phyloP scores from a whole-genome alignment of 2,113 vertebrate genomes.

The Carassius carassius region DNA sequence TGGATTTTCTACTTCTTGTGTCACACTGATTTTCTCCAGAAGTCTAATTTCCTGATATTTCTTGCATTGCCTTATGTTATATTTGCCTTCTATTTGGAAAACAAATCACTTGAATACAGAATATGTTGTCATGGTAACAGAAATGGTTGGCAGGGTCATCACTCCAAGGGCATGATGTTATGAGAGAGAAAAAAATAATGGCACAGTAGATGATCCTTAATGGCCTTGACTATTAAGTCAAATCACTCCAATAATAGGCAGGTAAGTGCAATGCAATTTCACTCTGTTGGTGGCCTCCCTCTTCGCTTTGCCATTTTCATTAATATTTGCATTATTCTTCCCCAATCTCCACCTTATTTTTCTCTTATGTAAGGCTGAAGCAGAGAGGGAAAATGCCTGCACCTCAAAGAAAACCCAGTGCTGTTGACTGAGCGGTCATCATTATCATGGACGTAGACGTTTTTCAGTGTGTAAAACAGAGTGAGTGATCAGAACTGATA shows the following conservation, averaged over 20 bases:
- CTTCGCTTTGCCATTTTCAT: slow-evolving; percentile 33
- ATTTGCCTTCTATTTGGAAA: slow-evolving; percentile 16
- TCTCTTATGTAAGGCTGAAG: slow-evolving; percentile 3
- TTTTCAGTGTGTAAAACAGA: neutral
- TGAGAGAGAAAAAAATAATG: slow-evolving; percentile 42
- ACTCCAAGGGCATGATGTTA: slow-evolving; percentile 39
- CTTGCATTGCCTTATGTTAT: slow-evolving; percentile 17
- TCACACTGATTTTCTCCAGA: neutral
- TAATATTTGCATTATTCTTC: slow-evolving; percentile 38
- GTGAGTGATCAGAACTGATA: neutral
- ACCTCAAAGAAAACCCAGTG: neutral
- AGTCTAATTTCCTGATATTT: slow-evolving; percentile 22
- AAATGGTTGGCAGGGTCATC: slow-evolving; percentile 3
- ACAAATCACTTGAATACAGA: slow-evolving; percentile 29
- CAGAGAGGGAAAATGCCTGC: neutral
- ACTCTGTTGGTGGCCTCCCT: slow-evolving; percentile 33
- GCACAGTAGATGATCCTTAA: slow-evolving; percentile 47
- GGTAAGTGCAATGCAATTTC: slow-evolving; percentile 52
- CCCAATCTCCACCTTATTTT: neutral
- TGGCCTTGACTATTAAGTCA: slow-evolving; percentile 50
- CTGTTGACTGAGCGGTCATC: neutral
- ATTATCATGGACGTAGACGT: neutral
- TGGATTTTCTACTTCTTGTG: neutral
- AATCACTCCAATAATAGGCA: slow-evolving; percentile 52
- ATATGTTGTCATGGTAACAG: slow-evolving; percentile 52